These are phyloP conservation scores for Anarsia innoxiella DNA, from an alignment of 2,888 invertebrate species.

Conservation along the genomic window DNA sequence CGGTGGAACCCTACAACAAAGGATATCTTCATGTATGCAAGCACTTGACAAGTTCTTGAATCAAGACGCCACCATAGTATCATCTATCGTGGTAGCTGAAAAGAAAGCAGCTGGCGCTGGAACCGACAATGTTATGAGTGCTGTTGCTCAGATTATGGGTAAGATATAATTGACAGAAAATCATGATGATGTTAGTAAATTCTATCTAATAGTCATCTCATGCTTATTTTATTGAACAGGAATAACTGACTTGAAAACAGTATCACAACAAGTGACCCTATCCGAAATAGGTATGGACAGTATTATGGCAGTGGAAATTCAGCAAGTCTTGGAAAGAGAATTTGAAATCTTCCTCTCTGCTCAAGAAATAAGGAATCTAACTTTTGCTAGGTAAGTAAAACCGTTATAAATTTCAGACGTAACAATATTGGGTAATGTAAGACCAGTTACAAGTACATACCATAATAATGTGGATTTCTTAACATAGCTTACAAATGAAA, in stretches of 20 bases:
- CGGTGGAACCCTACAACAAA: conserved; percentile 85
- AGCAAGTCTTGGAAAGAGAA: conserved; percentile 86
- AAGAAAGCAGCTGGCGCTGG: conserved; percentile 70
- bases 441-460: background rate
- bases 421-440: background rate
- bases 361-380: conserved; percentile 83
- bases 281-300: conserved; percentile 94
- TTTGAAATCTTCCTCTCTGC: conserved; percentile 85
- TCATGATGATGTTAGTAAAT: background rate
- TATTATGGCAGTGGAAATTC: conserved; percentile 92
- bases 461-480: background rate
- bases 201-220: background rate
- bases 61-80: conserved; percentile 77
- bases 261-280: conserved; percentile 77
- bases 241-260: conserved; percentile 74
- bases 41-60: conserved; percentile 79
- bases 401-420: too few species aligned
- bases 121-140: conserved; percentile 76
- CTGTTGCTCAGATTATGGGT: conserved; percentile 75
- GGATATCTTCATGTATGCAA: conserved; percentile 82
- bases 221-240: conserved; percentile 37
- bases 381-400: conserved; percentile 76
- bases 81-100: conserved; percentile 86
- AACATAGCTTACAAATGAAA: background rate
- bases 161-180: conserved; percentile 17